Evolutionary conservation across 2,113 vertebrate genomes (phyloP), one percentile per base, ranked within the genome.

Genomic region (Elachura formosa): DNA sequence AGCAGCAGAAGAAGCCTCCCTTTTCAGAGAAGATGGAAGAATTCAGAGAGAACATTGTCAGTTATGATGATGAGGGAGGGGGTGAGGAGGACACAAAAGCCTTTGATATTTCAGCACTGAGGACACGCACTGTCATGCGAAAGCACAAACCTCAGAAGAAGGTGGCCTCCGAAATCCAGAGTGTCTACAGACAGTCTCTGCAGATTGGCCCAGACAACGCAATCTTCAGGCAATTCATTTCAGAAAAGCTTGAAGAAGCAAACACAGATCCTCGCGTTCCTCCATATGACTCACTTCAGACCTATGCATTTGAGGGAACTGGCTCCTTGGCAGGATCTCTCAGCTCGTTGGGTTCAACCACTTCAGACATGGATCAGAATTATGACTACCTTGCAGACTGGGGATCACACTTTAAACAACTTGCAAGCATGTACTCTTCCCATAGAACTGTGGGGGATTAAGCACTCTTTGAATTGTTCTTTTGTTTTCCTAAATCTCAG

Each of bases 301-400:
- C 95, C 5, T 99, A 98, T 4, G 97, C 98, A 0, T 99, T 98
- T 62, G 99, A 99, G 83, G 99, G 99, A 6, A 97, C 96, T 0
- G 98, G 99, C 12, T 99, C 99, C 2, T 56, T 91, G 12, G 96
- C 98, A 5, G 99, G 98, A 19, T 99, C 99, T 10, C 98, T 99
- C 64, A 99, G 99, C 94, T 99, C 99, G 2, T 24, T 99, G 48
- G 98, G 96, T 5, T 99, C 99, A 1, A 74, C 14, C 3, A 11
- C 8, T 13, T 96, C 94, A 9, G 96, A 97, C 2, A 14, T 28
- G 5, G 98, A 98, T 64, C 85, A 93, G 19, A 95, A 73, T 79
- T 96, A 97, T 3, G 98, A 98, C 34, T 97, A 96, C 62, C 93
- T 98, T 61, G 20, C 61, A 48, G 96, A 97, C 36, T 78, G 97